Base-by-base conservation (phyloP, 2,888 invertebrate species). In the Noctuana brunneofusca region DNA sequence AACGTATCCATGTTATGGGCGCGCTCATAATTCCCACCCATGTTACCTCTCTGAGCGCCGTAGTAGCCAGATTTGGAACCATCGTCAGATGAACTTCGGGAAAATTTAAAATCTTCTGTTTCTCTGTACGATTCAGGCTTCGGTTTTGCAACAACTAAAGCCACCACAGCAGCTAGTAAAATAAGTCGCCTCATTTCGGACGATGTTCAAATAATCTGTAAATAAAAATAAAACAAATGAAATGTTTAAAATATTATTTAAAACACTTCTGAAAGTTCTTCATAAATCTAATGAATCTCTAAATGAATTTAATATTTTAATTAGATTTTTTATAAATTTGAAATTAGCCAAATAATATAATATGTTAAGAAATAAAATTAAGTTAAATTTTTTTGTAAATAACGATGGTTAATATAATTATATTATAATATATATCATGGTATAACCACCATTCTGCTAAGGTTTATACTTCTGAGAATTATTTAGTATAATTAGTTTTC, bases 11-110 rank as follows among this genome's bases (percentile, higher is more conserved):
- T 92, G 67, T 92, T 92, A 67, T 92, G 92, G 4, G 92, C 86
- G 30, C 78, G 79, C 76, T 92, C 92, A 68, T 81, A 92, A 69
- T 92, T 92, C 2, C 92, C 92, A 14, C 92, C 92, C 89, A 90
- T 86, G 65, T 92, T 92, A n/a, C 92, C 92, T 69, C 90, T 79
- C 66, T 92, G 92, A 9, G 92, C 87, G 14, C 85, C 90, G 65
- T 92, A 92, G 68, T 65, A 92, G 12, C 92, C 92, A 12, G 89
- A 75, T 71, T 90, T 91, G 12, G 70, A 70, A 12, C 91, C 92
- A 24, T 91, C 91, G 63, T 90, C 92, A 1, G 88, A 78, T n/a
- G 90, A 90, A 67, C 89, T 90, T 70, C 92, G 81, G 16, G 90
- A 84, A 71, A 76, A 92, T 73, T 92, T 81, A 66, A 92, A 92